Conservation (phyloP, 2,113 vertebrate genomes). For the Pungitius pungitius region DNA sequence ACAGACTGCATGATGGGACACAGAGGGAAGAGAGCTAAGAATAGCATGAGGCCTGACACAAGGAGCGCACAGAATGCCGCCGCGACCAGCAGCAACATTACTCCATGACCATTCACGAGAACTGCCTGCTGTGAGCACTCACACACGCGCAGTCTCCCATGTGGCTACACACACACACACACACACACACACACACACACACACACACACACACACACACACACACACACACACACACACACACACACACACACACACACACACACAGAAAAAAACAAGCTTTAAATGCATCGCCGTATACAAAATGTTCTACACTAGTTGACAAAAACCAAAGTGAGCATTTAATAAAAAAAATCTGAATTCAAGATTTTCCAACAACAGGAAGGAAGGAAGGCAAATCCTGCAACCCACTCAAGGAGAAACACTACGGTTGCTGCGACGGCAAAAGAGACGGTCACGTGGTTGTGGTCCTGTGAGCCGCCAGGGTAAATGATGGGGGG, state of each 20-base stretch:
- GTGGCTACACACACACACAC: constrained; percentile 5
- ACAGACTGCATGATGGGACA: constrained; percentile 73
- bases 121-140: constrained; percentile 43
- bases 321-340: not conserved
- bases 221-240: no score
- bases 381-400: constrained; percentile 18
- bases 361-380: constrained; percentile 20
- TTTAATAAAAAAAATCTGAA: constrained; percentile 1
- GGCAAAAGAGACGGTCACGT: constrained; percentile 73
- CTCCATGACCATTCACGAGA: constrained; percentile 50
- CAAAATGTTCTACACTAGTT: not conserved
- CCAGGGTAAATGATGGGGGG: constrained; percentile 75
- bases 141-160: constrained; percentile 17
- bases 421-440: constrained; percentile 56
- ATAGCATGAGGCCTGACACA: constrained; percentile 70
- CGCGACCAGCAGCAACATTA: constrained; percentile 33
- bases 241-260: no score
- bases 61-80: constrained; percentile 37
- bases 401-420: constrained; percentile 33
- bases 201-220: no score
- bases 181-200: no score
- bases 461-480: constrained; percentile 49
- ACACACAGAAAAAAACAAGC: constrained; percentile 27
- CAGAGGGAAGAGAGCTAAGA: constrained; percentile 71
- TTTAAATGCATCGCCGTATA: not conserved